Evolutionary conservation across 2,113 vertebrate genomes (phyloP), one percentile per base, ranked within the genome.

Genomic region (Leptocoma aspasia): DNA sequence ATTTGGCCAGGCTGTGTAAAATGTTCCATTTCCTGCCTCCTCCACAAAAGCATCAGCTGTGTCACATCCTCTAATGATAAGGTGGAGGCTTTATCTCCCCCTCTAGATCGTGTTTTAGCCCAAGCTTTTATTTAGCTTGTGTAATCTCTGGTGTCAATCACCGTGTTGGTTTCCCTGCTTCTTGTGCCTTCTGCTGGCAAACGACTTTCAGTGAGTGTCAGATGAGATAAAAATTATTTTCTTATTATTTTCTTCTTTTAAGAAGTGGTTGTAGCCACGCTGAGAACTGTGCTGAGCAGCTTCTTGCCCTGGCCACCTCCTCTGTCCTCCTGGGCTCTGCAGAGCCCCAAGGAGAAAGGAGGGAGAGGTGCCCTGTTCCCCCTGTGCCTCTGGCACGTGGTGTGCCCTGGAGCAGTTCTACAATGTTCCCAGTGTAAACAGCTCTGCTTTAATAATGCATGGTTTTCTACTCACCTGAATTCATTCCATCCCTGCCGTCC

Each of bases 11-110:
- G 22, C n/a, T 68, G 52, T 78, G 72, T 8, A 26, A 93, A 78
- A 91, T 8, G 72, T 71, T 97, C 89, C 42, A 0, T 80, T 94
- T 95, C 89, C 95, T 94, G 80, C 56, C 60, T 60, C 60, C 80
- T 78, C 56, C 89, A 86, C 80, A 64, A 6, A 35, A 79, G 35
- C 17, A 50, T 86, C 69, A 52, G 9, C 66, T 37, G 11, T 93
- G 68, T 61, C 82, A 91, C 89, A 80, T 87, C 79, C 79, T 88
- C 90, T 88, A 5, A 30, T 57, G 85, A 88, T 63, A 63, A 83
- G 45, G 59, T 69, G 28, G 39, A 88, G 30, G 68, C 37, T 88
- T 95, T 90, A 90, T 95, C 79, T 88, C 63, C 23, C 39, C 19
- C 47, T 75, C 77, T 13, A 15, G 27, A 78, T 11, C 0, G 0